phyloP scores from a whole-genome alignment of 2,113 vertebrate species.

The Nycticebus coucang region DNA sequence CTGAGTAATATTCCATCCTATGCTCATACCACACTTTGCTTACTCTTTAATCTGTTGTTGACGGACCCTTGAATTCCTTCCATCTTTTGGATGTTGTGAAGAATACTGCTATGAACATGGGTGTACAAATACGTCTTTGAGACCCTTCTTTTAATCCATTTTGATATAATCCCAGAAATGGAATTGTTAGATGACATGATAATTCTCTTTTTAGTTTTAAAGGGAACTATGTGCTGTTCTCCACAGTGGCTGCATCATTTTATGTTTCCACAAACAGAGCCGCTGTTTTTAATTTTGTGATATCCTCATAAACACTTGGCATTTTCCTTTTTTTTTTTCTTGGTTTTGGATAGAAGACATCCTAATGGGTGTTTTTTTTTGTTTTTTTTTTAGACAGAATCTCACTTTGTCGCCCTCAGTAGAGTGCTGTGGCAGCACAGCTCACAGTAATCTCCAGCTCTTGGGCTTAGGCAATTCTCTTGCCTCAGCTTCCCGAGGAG shows the following conservation, averaged over 20 bases:
- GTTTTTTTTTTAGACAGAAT: too few species aligned
- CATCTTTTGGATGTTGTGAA: background rate
- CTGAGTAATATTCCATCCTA: background rate
- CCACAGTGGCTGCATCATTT: background rate
- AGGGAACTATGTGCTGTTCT: background rate
- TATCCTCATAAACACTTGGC: background rate
- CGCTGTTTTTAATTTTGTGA: background rate
- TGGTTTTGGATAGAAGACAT: background rate
- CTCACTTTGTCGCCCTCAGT: too few species aligned
- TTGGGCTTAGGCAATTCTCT: too few species aligned
- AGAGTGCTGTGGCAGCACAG: too few species aligned
- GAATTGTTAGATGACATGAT: background rate
- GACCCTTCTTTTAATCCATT: background rate
- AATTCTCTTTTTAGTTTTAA: background rate
- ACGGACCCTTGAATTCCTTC: background rate
- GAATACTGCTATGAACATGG: background rate
- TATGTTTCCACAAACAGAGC: background rate
- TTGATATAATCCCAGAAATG: background rate
- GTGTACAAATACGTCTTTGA: background rate
- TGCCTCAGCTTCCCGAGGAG: too few species aligned
- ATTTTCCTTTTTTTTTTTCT: background rate
- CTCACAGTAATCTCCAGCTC: too few species aligned
- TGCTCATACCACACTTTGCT: background rate
- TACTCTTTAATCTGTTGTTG: background rate
- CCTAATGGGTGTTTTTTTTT: background rate